A percentile compares a stretch with the other conserved stretches of the same genome.
phyloP scores from a whole-genome alignment of 2,113 vertebrate species.

The Poecile atricapillus region DNA sequence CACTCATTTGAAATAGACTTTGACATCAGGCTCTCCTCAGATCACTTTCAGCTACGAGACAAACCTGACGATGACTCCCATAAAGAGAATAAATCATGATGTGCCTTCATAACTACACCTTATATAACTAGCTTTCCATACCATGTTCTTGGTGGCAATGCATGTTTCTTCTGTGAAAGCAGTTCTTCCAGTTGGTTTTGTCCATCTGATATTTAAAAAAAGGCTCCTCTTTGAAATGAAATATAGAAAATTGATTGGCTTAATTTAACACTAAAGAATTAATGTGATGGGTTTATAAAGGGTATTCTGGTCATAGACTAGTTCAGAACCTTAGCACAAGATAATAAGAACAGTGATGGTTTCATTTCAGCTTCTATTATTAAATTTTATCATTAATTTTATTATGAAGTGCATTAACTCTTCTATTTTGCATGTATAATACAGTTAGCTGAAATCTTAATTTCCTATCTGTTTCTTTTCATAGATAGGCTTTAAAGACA shows the following conservation, averaged over 20 bases:
- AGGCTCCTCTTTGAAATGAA: not conserved
- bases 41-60: not conserved
- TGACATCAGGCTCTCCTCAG: not conserved
- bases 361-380: not conserved
- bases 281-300: not conserved
- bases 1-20: not conserved
- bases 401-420: not conserved
- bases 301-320: not conserved
- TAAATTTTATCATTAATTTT: not conserved
- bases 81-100: not conserved
- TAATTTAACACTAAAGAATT: not conserved
- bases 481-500: not conserved
- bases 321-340: not conserved
- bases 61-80: not conserved
- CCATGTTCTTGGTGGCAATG: accelerated
- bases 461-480: conserved; percentile 1
- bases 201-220: not conserved
- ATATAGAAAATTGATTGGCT: not conserved
- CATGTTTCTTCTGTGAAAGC: not conserved
- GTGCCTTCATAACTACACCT: not conserved
- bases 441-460: not conserved
- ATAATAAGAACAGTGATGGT: not conserved
- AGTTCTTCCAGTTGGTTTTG: not conserved
- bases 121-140: not conserved
- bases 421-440: not conserved